phyloP scores from a whole-genome alignment of 2,888 invertebrate genomes.

The Epinotia nisella region DNA sequence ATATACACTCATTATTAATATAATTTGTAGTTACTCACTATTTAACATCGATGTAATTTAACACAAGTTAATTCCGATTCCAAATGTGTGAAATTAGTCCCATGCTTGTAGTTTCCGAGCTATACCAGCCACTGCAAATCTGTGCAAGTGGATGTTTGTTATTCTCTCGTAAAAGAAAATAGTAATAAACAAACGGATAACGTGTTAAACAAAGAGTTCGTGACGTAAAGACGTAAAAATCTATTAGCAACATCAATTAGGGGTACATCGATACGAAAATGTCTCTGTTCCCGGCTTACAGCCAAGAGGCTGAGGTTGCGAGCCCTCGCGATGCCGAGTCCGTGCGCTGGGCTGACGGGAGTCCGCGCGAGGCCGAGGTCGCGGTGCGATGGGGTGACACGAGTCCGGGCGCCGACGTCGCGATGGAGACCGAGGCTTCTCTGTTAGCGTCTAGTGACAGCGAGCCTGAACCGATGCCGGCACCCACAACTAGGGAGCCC shows the following conservation, averaged over 20 bases:
- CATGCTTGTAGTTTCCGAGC: neutral
- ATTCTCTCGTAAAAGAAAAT: neutral
- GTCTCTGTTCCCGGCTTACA: constrained; percentile 68
- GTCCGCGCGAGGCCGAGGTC: constrained; percentile 32
- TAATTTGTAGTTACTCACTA: neutral
- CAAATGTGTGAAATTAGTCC: neutral
- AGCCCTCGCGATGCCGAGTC: constrained; percentile 33
- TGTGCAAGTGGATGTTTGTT: neutral
- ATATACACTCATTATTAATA: neutral
- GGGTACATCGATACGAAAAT: constrained; percentile 43
- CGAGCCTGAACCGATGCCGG: constrained; percentile 52
- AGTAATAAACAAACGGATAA: neutral
- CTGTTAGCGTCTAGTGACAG: constrained; percentile 65
- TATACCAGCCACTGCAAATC: neutral
- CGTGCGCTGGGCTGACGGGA: constrained; percentile 10
- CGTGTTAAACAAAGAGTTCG: neutral
- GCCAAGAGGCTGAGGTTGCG: constrained; percentile 45
- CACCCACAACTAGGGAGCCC: constrained; percentile 19
- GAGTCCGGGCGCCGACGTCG: constrained; percentile 45
- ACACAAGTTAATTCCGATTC: neutral
- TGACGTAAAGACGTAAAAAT: neutral
- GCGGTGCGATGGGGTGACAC: constrained; percentile 16
- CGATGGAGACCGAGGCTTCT: constrained; percentile 55
- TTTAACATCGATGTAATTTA: neutral
- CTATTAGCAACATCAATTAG: neutral